Conservation (phyloP, 2,797 vertebrate species). For the Pogoniulus pusillus region DNA sequence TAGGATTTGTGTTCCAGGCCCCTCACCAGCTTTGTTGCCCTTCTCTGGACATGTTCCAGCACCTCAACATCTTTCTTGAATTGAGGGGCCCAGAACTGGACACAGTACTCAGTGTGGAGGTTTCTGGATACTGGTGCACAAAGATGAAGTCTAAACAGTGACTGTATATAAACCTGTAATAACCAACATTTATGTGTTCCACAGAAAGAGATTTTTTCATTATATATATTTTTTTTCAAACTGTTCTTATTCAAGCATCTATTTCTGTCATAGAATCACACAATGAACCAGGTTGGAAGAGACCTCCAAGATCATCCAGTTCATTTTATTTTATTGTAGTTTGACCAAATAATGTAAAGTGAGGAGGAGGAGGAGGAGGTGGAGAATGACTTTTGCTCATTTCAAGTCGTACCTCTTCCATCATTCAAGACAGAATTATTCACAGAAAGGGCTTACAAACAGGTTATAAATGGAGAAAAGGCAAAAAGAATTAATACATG, state of each 20-base stretch:
- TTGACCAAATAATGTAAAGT: conserved; percentile 62
- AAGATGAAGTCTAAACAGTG: background rate
- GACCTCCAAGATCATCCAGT: no score
- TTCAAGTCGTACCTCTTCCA: conserved; percentile 61
- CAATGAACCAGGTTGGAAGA: no score
- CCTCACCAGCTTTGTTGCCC: no score
- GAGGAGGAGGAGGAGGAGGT: conserved; percentile 54
- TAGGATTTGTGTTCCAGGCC: no score
- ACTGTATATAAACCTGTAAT: background rate
- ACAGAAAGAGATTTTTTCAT: conserved; percentile 61
- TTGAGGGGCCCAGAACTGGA: no score
- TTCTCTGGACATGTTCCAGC: no score
- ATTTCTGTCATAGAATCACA: no score
- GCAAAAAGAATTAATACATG: background rate
- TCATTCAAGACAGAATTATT: conserved; percentile 49
- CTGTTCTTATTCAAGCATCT: conserved; percentile 63
- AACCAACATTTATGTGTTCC: background rate
- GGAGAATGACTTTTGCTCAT: conserved; percentile 71
- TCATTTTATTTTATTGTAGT: conserved; percentile 73
- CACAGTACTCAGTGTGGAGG: no score
- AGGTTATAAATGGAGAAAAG: conserved; percentile 23
- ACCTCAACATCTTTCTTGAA: no score
- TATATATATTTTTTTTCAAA: conserved; percentile 66
- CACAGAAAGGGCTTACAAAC: conserved; percentile 29
- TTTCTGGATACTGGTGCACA: background rate